Percentiles rank a stretch among this genome's conserved stretches.
phyloP scores from a whole-genome alignment of 2,888 invertebrate genomes.

The Tipula unca region DNA sequence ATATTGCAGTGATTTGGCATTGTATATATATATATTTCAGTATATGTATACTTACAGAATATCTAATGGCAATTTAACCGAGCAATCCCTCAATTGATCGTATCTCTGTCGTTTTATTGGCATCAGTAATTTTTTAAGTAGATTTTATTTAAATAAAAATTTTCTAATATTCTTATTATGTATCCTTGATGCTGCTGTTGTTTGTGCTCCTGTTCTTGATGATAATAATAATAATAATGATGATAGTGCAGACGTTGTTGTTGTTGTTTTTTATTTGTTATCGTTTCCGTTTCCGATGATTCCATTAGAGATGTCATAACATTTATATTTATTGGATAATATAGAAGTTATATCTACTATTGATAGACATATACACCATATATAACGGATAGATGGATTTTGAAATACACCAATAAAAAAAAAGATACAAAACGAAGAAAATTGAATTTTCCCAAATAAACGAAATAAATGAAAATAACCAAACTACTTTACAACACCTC shows the following conservation, averaged over 20 bases:
- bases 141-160: neutral
- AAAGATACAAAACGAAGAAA: neutral
- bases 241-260: neutral
- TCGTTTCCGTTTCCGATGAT: slow-evolving; percentile 18
- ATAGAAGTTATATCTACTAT: neutral
- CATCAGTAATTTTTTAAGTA: slow-evolving; percentile 26
- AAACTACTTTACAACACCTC: neutral
- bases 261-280: slow-evolving; percentile 2
- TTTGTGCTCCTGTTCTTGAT: neutral
- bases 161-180: neutral
- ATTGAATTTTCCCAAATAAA: neutral
- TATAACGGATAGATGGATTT: neutral
- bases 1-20: neutral
- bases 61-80: slow-evolving; percentile 42
- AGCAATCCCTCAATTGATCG: slow-evolving; percentile 39
- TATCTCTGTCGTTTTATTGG: slow-evolving; percentile 28
- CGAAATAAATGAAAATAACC: neutral
- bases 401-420: neutral
- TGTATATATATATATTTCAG: neutral
- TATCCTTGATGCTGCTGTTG: neutral
- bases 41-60: slow-evolving; percentile 39
- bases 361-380: neutral
- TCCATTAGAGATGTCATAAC: slow-evolving; percentile 8
- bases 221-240: neutral
- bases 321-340: slow-evolving; percentile 14